Evolutionary conservation across 35 echinoderm and acorn worm genomes (phyloP), one percentile per base, ranked within the genome.

Genomic region (Hemicentrotus pulcherrimus): DNA sequence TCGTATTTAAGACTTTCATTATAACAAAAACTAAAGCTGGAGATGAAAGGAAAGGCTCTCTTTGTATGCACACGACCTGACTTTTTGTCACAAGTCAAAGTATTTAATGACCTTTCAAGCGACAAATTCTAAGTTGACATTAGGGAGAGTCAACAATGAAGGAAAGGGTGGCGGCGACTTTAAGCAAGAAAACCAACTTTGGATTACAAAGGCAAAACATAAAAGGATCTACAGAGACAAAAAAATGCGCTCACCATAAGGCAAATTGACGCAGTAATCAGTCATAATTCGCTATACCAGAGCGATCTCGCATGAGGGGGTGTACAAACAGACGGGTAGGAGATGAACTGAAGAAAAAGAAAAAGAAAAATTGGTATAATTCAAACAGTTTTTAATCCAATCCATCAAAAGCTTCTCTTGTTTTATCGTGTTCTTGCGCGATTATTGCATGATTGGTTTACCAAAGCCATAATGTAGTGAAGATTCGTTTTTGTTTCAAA

Each of bases 51-150:
- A 78, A 22, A 78, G 9, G 46, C 88, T 30, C 58, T 93, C 48
- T 58, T 32, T 93, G 32, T 93, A 58, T 58, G 28, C 48, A 58
- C 45, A 47, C 48, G 91, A 93, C 32, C 48, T 93, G 91, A 58
- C 91, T 93, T 93, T 78, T 93, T 93, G 91, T 93, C 91, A 58
- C 91, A 32, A 47, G 46, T 58, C 13, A 9, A 47, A 46, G 46
- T 93, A 93, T 93, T 47, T 93, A 93, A 93, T 93, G 91, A 93
- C 91, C 91, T 93, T 93, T 93, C 91, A 93, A 58, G 46, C 91
- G 46, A 93, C 48, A 93, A 93, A 93, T 46, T 50, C 46, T 93
- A 16, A 47, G 46, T 93, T 93, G 91, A 46, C 32, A 32, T 93
- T 58, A 93, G 30, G 91, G 45, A 18, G 48, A 48, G 91, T 93